Base-by-base conservation (phyloP, 2,113 vertebrate genomes). In the Hippocampus zosterae region DNA sequence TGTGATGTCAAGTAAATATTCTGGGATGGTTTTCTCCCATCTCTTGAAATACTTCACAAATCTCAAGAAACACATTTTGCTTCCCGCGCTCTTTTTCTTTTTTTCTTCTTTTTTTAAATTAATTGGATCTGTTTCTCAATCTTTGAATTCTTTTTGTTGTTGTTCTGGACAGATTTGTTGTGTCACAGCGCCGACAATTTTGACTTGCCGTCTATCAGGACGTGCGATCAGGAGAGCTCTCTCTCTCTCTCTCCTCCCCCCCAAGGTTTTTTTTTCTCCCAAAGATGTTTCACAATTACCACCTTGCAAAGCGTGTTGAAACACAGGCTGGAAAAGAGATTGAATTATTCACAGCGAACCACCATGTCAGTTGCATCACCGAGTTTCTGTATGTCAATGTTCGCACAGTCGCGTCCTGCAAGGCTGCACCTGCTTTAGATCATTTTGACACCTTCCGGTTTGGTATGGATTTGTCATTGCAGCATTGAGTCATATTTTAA, bases 271-370 rank as follows among this genome's bases (percentile, higher is more conserved):
- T 84, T 82, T 81, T 74, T 82, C 69, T 66, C 29, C 25, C 33
- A 2, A 59, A 74, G 72, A 55, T 64, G 75, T 93, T 92, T 90
- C 85, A 74, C 89, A 92, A 92, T 76, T 25, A 8, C 44, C 57
- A 63, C 69, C 68, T 57, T 57, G 73, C 18, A 1, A 19, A 78
- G 81, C 91, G 41, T 87, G 92, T 88, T 81, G 76, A 78, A 88
- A 88, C 91, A 90, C 37, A 87, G 68, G 74, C 81, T 78, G 67
- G 64, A 70, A 63, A 80, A 77, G 25, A 41, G 69, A 72, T 83
- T 84, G 82, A 74, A 82, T 91, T 87, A 81, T 86, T 76, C 62
- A 78, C 73, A 68, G 69, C 57, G 74, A 75, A 61, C 83, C 75
- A 71, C 60, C 57, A 72, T 73, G 84, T 87, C 86, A 86, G 52